Evolutionary conservation across 2,888 invertebrate species (phyloP), one percentile per base, ranked within the genome.

Genomic region (Caenorhabditis plicata): DNA sequence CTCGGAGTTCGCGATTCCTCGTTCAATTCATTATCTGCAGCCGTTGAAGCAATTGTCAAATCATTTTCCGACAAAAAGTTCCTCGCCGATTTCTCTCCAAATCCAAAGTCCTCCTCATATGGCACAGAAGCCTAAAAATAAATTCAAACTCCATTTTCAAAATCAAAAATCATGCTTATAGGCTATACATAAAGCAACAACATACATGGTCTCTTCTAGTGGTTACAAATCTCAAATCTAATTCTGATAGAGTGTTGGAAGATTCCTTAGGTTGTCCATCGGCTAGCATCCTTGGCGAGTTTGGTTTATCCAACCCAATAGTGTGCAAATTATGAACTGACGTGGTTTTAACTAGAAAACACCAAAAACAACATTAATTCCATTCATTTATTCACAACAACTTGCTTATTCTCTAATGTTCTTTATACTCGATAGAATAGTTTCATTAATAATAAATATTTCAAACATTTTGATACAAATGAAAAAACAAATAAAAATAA

Each of bases 211-310:
- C 44, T 26, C 50, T 47, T 25, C 58, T 43, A 11, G 48, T 53
- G 17, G 64, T 64, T 17, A 64, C 60, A 27, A 53, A 51, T 29
- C 64, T 54, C 42, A 64, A 43, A 47, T 64, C 64, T 2, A 57
- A 47, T 38, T 60, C 64, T 4, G 62, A 62, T 23, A 46, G 41
- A 13, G 62, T 52, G 31, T 48, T 44, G 19, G 47, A 51, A 15
- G 49, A 41, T 20, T 22, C 49, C 47, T 11, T 40, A 44, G 19
- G 43, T 13, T 2, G 41, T 38, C 20, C 31, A 19, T 42, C 40
- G 4, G 4, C 4, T 43, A 25, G 22, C 31, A 20, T 29, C 17
- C 17, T 15, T 11, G 11, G 15, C 3, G n/a, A 31, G 13, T 8
- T 42, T 31, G 29, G 29, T n/a, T 43, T 38, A 11, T 43, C 52